A percentile compares a stretch with the other conserved stretches of the same genome.
Conservation (phyloP, 2,888 invertebrate genomes). For the Habrosyne pyritoides region DNA sequence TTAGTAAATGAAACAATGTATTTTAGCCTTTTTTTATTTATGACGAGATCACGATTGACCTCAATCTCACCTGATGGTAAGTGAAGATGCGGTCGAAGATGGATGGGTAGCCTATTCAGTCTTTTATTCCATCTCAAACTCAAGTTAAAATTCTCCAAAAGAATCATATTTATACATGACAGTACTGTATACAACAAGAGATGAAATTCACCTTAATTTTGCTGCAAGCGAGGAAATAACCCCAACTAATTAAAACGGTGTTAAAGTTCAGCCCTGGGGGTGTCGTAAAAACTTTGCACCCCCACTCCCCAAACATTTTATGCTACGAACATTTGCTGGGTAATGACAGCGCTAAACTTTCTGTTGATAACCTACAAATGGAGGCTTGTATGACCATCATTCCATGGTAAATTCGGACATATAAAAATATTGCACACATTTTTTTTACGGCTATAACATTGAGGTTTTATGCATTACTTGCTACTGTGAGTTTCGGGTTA, state of each 20-base stretch:
- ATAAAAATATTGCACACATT: background rate
- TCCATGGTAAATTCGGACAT: background rate
- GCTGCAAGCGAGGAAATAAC: slow-evolving; percentile 41
- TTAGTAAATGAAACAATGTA: too few species aligned
- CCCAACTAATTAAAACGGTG: slow-evolving; percentile 61
- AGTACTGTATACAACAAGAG: slow-evolving; percentile 24
- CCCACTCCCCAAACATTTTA: slow-evolving; percentile 15
- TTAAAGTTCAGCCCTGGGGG: slow-evolving; percentile 54
- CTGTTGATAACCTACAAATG: slow-evolving; percentile 5
- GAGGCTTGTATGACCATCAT: background rate
- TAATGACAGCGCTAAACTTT: slow-evolving; percentile 14
- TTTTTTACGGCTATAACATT: background rate
- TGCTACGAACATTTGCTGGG: slow-evolving; percentile 24
- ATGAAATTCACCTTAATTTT: slow-evolving; percentile 41
- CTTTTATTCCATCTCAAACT: background rate
- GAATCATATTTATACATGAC: background rate
- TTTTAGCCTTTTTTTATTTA: too few species aligned
- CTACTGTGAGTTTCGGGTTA: too few species aligned
- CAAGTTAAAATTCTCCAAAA: background rate
- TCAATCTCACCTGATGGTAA: too few species aligned
- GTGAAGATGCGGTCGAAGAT: too few species aligned
- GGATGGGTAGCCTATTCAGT: too few species aligned
- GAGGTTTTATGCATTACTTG: too few species aligned
- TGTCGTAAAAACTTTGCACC: slow-evolving; percentile 55
- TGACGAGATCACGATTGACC: too few species aligned